These are phyloP conservation scores for Cygnus atratus DNA, from an alignment of 2,113 vertebrate species.

Conservation along the genomic window DNA sequence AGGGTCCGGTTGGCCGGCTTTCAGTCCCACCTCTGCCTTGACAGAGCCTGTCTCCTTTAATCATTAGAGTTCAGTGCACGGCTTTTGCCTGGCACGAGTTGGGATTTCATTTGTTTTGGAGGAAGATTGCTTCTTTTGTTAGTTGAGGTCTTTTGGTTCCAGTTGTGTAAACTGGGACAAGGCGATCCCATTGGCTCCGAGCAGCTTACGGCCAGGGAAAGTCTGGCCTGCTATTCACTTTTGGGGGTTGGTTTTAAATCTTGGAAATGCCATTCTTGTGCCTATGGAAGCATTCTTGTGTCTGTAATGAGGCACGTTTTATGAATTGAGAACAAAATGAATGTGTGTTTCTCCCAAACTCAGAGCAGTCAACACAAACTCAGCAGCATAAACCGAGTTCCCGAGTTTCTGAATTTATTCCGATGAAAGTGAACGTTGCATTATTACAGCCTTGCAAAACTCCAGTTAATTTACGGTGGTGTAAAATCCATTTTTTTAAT, in stretches of 20 bases:
- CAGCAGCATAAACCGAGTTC: background rate
- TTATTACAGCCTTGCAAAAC: background rate
- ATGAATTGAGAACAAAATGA: background rate
- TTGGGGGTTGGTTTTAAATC: background rate
- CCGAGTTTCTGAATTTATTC: background rate
- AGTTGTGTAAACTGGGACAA: constrained; percentile 39
- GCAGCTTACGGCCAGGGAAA: background rate
- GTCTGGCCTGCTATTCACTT: background rate
- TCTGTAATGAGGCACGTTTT: background rate
- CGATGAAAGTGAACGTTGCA: background rate
- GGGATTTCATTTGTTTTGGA: constrained; percentile 50
- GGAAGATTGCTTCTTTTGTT: constrained; percentile 53
- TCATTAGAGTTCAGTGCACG: constrained; percentile 65
- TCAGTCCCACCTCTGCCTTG: constrained; percentile 62
- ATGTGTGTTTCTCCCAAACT: background rate
- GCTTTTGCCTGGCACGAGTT: constrained; percentile 18
- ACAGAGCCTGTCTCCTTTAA: constrained; percentile 67
- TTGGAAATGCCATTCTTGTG: background rate
- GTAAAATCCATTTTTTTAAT: constrained; percentile 15
- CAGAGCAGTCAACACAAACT: background rate
- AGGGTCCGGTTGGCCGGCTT: constrained; percentile 29
- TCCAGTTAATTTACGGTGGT: constrained; percentile 18
- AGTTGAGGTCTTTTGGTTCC: constrained; percentile 34
- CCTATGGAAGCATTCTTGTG: background rate
- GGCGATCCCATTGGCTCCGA: background rate